Base-by-base conservation (phyloP, 2,113 vertebrate species). In the Alligator mississippiensis region DNA sequence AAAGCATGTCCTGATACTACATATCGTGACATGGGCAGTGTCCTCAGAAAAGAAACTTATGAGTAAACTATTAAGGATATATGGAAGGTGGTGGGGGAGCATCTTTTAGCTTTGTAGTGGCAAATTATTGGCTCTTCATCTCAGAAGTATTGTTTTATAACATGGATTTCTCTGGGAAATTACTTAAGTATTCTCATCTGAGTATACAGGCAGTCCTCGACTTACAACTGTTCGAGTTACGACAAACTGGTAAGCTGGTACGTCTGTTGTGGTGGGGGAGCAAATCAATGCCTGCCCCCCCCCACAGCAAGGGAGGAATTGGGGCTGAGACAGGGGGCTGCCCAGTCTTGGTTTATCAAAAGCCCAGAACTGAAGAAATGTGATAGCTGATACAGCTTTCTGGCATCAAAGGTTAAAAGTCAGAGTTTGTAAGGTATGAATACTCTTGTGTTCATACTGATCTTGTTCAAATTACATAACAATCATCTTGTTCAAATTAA, bases 401-500 rank as follows among this genome's bases (percentile, higher is more conserved):
- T 78, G 75, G 74, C 60, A 83, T 72, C 28, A 82, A 60, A 68
- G 38, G 85, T 15, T 86, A 82, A 87, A 95, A 86, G 93, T 92
- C 91, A 85, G 92, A 90, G 88, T 81, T 64, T 87, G 59, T 68
- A 15, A 18, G 22, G 12, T 74, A 38, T 4, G 7, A 47, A 74
- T 74, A 34, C 17, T 38, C 11, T 22, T 74, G 34, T 47, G 47
- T 47, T 47, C 47, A 47, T 47, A 47, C 47, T 47, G 47, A 75
- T 84, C 87, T 66, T 57, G 54, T 0, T 27, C 84, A 87, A 93
- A 81, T 90, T 17, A 77, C 70, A 63, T 3, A 2, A 82, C 89
- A 84, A 47, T 34, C 63, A 66, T 34, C 77, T 92, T 93, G 84
- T 75, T 84, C 47, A 3, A 74, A 64, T 85, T 80, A 90, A 95